Conservation (phyloP, 2,797 vertebrate genomes). For the Rhabdophis nuchalis region DNA sequence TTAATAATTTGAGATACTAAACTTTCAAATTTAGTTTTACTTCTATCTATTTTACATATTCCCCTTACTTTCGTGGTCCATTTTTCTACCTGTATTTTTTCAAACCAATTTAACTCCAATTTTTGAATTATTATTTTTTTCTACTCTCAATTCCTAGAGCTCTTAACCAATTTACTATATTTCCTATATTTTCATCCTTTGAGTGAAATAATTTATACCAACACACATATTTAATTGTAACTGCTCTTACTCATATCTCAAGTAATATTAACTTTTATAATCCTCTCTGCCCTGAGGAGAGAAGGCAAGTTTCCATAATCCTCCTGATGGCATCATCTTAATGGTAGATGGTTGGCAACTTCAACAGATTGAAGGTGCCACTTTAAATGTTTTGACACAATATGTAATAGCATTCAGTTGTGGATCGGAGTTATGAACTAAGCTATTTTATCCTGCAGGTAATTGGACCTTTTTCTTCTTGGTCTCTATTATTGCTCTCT, state of each 20-base stretch:
- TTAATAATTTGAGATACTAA: too few relatives aligned
- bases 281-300: neutral
- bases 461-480: neutral
- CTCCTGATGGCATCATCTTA: neutral
- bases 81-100: too few relatives aligned
- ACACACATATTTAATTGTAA: neutral
- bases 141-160: too few relatives aligned
- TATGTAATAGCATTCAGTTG: fast-evolving
- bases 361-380: neutral
- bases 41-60: too few relatives aligned
- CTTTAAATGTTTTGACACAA: neutral
- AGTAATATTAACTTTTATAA: neutral
- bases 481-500: neutral
- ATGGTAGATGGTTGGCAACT: neutral
- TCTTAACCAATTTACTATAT: too few relatives aligned
- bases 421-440: neutral
- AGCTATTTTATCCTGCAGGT: neutral
- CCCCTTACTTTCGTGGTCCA: too few relatives aligned
- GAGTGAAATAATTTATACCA: conserved; percentile 6
- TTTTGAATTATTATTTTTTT: too few relatives aligned
- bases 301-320: neutral
- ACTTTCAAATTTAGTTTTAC: too few relatives aligned
- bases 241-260: neutral
- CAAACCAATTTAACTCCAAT: too few relatives aligned
- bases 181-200: too few relatives aligned